A percentile compares a stretch with the other conserved stretches of the same genome.
Evolutionary conservation across 2,888 invertebrate genomes (phyloP).

Genomic region (Eueremaeus valkanovi): DNA sequence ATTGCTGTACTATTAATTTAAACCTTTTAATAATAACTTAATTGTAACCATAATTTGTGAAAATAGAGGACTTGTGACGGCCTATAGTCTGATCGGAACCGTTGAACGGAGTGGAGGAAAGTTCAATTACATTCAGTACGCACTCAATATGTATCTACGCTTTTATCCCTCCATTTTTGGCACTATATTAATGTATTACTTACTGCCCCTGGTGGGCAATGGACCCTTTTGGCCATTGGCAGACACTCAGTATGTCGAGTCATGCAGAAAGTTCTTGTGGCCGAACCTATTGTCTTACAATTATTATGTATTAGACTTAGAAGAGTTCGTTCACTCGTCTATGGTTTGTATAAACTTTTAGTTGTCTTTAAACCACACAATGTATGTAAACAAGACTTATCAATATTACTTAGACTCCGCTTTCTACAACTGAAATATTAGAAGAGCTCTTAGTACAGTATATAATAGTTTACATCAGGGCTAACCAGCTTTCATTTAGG

Average conservation of each 20-base stretch:
- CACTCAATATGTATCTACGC: conserved; percentile 31
- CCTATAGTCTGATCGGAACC: conserved; percentile 17
- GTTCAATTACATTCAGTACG: conserved; percentile 36
- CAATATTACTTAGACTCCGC: too few species aligned
- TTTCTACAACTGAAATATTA: too few species aligned
- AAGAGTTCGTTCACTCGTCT: conserved; percentile 15
- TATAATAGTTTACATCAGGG: too few species aligned
- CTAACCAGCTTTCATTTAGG: too few species aligned
- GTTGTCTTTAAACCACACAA: too few species aligned
- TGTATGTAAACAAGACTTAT: too few species aligned
- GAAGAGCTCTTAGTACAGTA: too few species aligned
- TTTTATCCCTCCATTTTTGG: conserved; percentile 39
- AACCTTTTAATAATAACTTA: not conserved
- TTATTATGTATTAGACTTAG: conserved; percentile 35
- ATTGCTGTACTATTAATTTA: too few species aligned
- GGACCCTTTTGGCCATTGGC: conserved; percentile 48
- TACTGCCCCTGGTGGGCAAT: conserved; percentile 33
- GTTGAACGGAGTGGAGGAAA: conserved; percentile 15
- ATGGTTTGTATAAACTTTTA: not conserved
- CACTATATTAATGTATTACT: conserved; percentile 33
- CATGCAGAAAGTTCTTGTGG: conserved; percentile 66
- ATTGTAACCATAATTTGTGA: not conserved
- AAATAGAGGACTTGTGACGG: conserved; percentile 38
- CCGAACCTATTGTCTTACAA: conserved; percentile 55
- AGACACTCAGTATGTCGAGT: conserved; percentile 61